Percentiles rank a stretch among this genome's conserved stretches.
Conservation (phyloP, 1,140 invertebrate species). For the Rhopalosiphum maidis region DNA sequence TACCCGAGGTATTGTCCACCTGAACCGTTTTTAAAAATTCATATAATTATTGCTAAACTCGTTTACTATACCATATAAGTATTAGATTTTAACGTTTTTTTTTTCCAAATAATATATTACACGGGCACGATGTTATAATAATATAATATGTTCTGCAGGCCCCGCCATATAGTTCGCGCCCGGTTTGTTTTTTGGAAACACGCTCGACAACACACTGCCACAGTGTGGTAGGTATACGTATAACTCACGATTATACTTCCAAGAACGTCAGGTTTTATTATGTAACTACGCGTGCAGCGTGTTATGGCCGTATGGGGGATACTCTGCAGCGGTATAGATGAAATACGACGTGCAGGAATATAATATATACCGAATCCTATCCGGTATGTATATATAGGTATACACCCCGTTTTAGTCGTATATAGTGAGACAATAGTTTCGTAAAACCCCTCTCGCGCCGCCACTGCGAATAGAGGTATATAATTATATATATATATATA, state of each 20-base stretch:
- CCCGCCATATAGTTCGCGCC: neutral
- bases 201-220: neutral
- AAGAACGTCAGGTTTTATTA: conserved; percentile 1
- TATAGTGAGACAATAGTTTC: no score
- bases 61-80: no score
- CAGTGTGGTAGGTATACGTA: neutral
- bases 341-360: neutral
- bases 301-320: no score
- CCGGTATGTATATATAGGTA: no score
- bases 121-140: neutral
- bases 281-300: neutral
- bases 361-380: neutral
- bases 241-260: neutral
- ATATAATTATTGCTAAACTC: no score
- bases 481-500: neutral
- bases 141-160: neutral
- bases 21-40: no score
- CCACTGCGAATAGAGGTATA: neutral
- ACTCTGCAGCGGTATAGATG: no score
- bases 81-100: no score
- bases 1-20: no score
- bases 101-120: no score
- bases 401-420: no score
- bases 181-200: neutral
- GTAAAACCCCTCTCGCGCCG: neutral